Evolutionary conservation across 2,888 invertebrate species (phyloP).

Genomic region (Rhagonycha fulva): DNA sequence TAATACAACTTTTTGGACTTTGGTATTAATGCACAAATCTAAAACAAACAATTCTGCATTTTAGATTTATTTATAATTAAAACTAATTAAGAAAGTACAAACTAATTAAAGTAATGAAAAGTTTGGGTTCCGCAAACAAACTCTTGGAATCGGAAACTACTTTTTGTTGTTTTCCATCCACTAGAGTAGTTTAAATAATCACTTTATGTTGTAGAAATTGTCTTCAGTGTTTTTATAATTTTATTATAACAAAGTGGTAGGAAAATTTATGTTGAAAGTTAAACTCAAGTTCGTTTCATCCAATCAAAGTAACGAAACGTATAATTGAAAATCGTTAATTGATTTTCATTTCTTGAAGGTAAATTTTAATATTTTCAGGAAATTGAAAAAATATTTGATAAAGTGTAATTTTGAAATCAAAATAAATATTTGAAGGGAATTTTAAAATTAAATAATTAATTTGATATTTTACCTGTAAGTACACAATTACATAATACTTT

Average conservation of each 20-base stretch:
- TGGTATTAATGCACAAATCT: background rate
- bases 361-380: too few relatives aligned
- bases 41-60: background rate
- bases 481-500: slow-evolving; percentile 25
- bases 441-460: background rate
- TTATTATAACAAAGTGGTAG: background rate
- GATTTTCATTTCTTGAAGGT: background rate
- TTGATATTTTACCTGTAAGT: slow-evolving; percentile 19
- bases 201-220: background rate
- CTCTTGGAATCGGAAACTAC: background rate
- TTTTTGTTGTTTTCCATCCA: background rate
- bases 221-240: background rate
- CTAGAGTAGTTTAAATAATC: background rate
- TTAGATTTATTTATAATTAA: background rate
- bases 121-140: background rate
- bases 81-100: background rate
- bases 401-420: background rate
- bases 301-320: background rate
- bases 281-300: background rate
- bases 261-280: background rate
- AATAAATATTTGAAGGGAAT: background rate
- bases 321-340: background rate
- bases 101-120: background rate
- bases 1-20: background rate
- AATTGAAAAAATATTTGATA: background rate